These are phyloP conservation scores for Drosophila prostipennis DNA, from an alignment of 2,888 invertebrate species.

Conservation along the genomic window DNA sequence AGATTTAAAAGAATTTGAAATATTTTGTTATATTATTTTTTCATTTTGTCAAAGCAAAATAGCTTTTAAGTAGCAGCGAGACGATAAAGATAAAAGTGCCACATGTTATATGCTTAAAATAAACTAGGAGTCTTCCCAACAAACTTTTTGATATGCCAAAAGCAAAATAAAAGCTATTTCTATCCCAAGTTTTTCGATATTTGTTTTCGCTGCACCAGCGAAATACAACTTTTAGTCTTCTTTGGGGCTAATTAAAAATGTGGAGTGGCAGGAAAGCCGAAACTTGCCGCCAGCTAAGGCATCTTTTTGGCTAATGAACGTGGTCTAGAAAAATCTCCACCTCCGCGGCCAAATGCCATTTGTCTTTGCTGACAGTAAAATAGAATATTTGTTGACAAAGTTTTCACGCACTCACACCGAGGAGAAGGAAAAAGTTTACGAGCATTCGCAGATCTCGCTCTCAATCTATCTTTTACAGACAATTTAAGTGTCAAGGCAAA, in stretches of 20 bases:
- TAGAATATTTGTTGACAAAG: constrained; percentile 58
- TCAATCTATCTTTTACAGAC: constrained; percentile 62
- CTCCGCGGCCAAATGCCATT: constrained; percentile 28
- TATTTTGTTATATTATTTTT: too few species aligned
- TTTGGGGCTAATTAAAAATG: constrained; percentile 21
- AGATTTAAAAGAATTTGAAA: too few species aligned
- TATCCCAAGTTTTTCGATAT: neutral
- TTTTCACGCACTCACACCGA: constrained; percentile 38
- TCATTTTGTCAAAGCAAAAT: too few species aligned
- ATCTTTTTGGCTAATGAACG: constrained; percentile 30
- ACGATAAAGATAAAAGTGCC: too few species aligned
- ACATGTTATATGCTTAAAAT: neutral
- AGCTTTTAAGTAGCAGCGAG: too few species aligned
- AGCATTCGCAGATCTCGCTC: constrained; percentile 29
- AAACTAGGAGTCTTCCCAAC: neutral
- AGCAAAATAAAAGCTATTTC: neutral
- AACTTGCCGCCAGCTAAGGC: neutral
- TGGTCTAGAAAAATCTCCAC: constrained; percentile 1
- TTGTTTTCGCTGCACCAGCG: neutral
- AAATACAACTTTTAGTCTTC: constrained; percentile 8
- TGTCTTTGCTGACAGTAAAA: constrained; percentile 35
- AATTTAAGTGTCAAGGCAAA: constrained; percentile 41
- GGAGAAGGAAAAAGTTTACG: constrained; percentile 43
- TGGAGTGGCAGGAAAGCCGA: neutral
- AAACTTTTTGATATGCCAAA: neutral